These are phyloP conservation scores for Smittia aterrima DNA, from an alignment of 2,888 invertebrate species.

Conservation along the genomic window DNA sequence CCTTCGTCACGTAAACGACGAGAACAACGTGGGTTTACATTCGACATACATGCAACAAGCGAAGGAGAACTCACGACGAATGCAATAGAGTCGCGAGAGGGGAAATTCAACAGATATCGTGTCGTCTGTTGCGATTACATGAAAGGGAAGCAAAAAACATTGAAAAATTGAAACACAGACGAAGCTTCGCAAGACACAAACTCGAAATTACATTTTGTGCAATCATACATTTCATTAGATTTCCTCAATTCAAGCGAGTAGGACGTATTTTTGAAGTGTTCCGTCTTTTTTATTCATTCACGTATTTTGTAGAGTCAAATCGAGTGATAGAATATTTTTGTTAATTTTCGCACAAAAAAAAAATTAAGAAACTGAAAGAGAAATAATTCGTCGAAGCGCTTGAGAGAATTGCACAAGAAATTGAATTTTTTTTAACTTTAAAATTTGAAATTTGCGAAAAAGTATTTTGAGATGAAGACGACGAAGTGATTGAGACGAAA, in stretches of 20 bases:
- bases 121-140: conserved; percentile 24
- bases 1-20: neutral
- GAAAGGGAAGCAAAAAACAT: conserved; percentile 23
- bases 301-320: neutral
- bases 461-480: conserved; percentile 4
- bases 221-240: conserved; percentile 42
- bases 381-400: conserved; percentile 9
- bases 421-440: neutral
- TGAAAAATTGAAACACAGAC: neutral
- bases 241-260: conserved; percentile 41
- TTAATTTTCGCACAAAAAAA: neutral
- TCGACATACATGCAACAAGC: conserved; percentile 25
- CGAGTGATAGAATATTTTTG: neutral
- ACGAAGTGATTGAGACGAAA: neutral
- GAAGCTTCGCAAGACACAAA: neutral
- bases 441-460: conserved; percentile 4
- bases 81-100: conserved; percentile 2
- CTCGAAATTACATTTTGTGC: conserved; percentile 39
- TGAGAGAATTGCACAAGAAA: neutral
- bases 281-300: neutral
- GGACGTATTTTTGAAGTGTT: conserved; percentile 38
- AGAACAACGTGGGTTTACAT: conserved; percentile 27
- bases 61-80: neutral
- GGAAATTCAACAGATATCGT: conserved; percentile 16
- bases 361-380: neutral